These are phyloP conservation scores for Pectinophora gossypiella DNA, from an alignment of 1,140 invertebrate genomes.

Conservation along the genomic window DNA sequence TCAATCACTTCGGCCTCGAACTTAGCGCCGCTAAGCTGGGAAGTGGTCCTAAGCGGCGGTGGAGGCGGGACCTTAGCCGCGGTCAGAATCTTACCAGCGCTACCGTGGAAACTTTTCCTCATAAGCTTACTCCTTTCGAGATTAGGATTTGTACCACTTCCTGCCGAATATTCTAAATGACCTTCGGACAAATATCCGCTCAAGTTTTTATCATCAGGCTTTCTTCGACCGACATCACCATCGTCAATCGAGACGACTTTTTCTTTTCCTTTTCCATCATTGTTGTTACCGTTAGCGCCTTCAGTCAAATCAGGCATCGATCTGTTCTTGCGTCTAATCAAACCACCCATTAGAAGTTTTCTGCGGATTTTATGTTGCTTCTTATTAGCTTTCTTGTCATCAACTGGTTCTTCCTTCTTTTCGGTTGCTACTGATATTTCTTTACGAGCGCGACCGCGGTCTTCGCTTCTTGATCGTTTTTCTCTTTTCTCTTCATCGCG, in stretches of 20 bases:
- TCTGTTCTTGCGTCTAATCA: constrained; percentile 91
- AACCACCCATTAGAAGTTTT: constrained; percentile 91
- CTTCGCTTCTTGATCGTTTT: constrained; percentile 88
- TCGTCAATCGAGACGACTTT: constrained; percentile 83
- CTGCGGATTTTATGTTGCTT: constrained; percentile 94
- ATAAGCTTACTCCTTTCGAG: constrained; percentile 90
- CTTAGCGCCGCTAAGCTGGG: constrained; percentile 85
- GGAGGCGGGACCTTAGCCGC: constrained; percentile 91
- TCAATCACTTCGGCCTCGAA: constrained; percentile 77
- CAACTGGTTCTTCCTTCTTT: constrained; percentile 78
- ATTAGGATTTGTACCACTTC: constrained; percentile 83
- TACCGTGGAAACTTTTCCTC: constrained; percentile 92
- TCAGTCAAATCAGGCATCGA: constrained; percentile 94
- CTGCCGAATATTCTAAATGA: constrained; percentile 82
- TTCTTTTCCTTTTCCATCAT: constrained; percentile 43
- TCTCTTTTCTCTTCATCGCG: constrained; percentile 86
- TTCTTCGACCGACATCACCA: constrained; percentile 81
- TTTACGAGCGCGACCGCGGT: constrained; percentile 83
- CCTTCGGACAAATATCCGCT: constrained; percentile 92
- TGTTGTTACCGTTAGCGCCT: constrained; percentile 71
- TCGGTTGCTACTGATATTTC: constrained; percentile 81
- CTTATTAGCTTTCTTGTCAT: constrained; percentile 85
- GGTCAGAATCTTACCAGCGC: constrained; percentile 85
- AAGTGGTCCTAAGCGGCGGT: constrained; percentile 90
- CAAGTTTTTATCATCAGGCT: constrained; percentile 76